Base-by-base conservation (phyloP, 2,797 vertebrate genomes). In the Microhierax caerulescens region DNA sequence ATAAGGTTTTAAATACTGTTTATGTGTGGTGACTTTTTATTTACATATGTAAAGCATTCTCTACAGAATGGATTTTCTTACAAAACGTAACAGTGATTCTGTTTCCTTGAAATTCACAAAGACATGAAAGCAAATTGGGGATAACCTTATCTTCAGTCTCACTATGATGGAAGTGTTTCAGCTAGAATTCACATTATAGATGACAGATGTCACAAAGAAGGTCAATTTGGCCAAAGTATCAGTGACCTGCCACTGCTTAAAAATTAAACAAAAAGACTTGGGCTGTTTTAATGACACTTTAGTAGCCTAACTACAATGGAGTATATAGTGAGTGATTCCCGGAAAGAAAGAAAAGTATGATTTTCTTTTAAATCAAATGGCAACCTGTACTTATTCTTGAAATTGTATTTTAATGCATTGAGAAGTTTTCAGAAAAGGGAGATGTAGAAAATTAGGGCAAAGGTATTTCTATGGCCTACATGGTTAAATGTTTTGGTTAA, bases 1-100 rank as follows among this genome's bases (percentile, higher is more conserved):
- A 96, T 97, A 90, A 79, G 87, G 67, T 90, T 98, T 97, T 96
- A 95, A 94, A 63, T 94, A 81, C 75, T 93, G 37, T 54, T 74
- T 83, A 7, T 61, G 12, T 39, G 47, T 24, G 25, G 3, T 73
- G 59, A 41, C 5, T 75, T 91, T 92, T 67, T 96, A 81, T 94
- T 97, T 96, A 70, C 90, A 32, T 83, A 88, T 87, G 77, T 85
- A 95, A 96, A 93, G 67, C 77, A 84, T 97, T 94, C 56, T 97
- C 74, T 94, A 16, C 69, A 83, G 82, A 97, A 94, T 82, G 48
- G 48, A 81, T 96, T 96, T 98, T 90, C 78, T 95, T 94, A 93
- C 80, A 83, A 96, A 93, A 77, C 53, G 68, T 91, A 82, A 11
- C 96, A 96, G 85, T 65, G 48, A 91, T 89, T 94, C 57, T 85